Evolutionary conservation across 2,113 vertebrate species (phyloP).

Genomic region (Campylomormyrus numenius): DNA sequence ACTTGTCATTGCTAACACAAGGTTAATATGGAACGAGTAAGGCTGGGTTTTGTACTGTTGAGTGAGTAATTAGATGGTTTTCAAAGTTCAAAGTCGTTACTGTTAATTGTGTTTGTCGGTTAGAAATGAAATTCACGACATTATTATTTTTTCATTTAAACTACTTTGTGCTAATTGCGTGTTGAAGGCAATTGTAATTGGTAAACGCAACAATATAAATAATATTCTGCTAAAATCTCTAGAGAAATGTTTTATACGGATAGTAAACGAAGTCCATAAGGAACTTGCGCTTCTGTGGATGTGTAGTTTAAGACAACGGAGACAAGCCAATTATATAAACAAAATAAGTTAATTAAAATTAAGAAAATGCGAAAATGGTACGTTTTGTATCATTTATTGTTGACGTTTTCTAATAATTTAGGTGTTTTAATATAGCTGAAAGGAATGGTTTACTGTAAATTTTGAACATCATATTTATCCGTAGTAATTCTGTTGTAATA

Average conservation of each 20-base stretch:
- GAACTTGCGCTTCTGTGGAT: not conserved
- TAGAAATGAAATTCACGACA: not conserved
- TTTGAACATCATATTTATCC: not conserved
- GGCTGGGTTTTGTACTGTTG: not conserved
- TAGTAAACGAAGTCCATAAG: not conserved
- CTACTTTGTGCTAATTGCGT: not conserved
- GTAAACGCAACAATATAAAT: not conserved
- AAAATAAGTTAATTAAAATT: not conserved
- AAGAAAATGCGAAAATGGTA: not conserved
- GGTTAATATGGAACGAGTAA: not conserved
- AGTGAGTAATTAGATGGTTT: not conserved
- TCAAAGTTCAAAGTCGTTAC: not conserved
- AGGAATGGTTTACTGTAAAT: not conserved
- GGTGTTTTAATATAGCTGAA: slow-evolving; percentile 5
- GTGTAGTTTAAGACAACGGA: not conserved
- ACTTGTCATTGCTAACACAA: not conserved
- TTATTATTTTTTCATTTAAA: not conserved
- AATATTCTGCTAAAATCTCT: not conserved
- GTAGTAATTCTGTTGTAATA: not conserved
- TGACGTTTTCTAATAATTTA: slow-evolving; percentile 34
- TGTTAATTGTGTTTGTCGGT: not conserved
- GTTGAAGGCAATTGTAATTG: not conserved
- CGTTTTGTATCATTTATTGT: slow-evolving; percentile 40
- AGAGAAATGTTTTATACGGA: not conserved
- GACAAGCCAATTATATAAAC: not conserved